Base-by-base conservation (phyloP, 2,797 vertebrate genomes). In the Parauchenoglanis punctatus region DNA sequence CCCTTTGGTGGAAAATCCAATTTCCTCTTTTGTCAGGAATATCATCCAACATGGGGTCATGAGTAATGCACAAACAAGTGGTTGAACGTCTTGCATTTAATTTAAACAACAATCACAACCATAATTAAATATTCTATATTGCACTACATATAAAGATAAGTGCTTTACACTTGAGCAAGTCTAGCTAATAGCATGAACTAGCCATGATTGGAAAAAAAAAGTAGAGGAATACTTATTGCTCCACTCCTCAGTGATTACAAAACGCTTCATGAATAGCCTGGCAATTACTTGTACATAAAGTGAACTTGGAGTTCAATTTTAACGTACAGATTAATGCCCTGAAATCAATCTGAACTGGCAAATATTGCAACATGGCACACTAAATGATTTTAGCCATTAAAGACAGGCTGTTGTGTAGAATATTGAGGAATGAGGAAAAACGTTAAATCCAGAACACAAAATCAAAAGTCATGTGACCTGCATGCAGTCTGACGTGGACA, bases 381-480 rank as follows among this genome's bases (percentile, higher is more conserved):
- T 25, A 17, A 10, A 15, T 10, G n/a, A 44, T 40, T 44, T 81
- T 3, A 61, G 58, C 23, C 40, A 7, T 15, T 44, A 44, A 61
- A 63, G 58, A 44, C 80, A 18, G 13, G 15, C 25, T 82, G 40
- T 20, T 52, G 61, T 31, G 15, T 10, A 46, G 40, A 46, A 7
- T 40, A 61, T 63, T 7, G 68, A 35, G 28, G 11, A 20, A 61
- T 23, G 87, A 70, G 52, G 35, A 90, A 58, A 52, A 49, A 54
- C 87, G 86, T 89, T 85, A 70, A 85, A 88, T 40, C 28, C 52
- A 49, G 91, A 92, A 91, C 90, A 91, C 87, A 72, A 86, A 86
- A 89, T 89, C 7, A 78, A 93, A 92, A 92, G 89, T 92, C 59
- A 89, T 72, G 88, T 86, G 20, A 73, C 88, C 90, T 85, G 85